Conservation (phyloP, 2,113 vertebrate species). For the Psittacula cyanocephala region DNA sequence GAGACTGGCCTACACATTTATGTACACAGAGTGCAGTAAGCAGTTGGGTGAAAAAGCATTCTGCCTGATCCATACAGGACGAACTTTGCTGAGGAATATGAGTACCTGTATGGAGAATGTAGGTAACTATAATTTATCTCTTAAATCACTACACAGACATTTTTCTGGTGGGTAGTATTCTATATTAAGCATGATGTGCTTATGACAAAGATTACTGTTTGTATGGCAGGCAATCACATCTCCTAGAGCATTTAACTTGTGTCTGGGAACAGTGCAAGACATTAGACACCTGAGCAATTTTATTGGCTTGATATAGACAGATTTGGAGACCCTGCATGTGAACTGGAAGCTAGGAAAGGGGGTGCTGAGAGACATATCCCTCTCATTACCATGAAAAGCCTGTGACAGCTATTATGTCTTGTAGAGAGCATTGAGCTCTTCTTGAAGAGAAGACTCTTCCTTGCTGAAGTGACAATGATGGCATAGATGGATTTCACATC, state of each 20-base stretch:
- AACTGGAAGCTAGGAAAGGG: background rate
- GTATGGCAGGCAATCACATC: background rate
- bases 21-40: slow-evolving; percentile 13
- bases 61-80: background rate
- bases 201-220: background rate
- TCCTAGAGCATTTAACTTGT: background rate
- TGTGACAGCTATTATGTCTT: background rate
- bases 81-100: background rate
- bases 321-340: background rate
- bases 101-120: background rate
- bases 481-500: background rate
- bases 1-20: slow-evolving; percentile 2
- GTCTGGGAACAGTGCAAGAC: background rate
- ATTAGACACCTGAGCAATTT: background rate
- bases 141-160: background rate
- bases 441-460: background rate
- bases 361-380: background rate
- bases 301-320: background rate
- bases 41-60: background rate
- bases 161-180: background rate
- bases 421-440: background rate
- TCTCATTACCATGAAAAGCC: background rate
- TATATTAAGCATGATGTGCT: background rate
- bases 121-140: background rate
- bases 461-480: background rate